phyloP scores from a whole-genome alignment of 2,797 vertebrate species.

The Rhinichthys osculus region DNA sequence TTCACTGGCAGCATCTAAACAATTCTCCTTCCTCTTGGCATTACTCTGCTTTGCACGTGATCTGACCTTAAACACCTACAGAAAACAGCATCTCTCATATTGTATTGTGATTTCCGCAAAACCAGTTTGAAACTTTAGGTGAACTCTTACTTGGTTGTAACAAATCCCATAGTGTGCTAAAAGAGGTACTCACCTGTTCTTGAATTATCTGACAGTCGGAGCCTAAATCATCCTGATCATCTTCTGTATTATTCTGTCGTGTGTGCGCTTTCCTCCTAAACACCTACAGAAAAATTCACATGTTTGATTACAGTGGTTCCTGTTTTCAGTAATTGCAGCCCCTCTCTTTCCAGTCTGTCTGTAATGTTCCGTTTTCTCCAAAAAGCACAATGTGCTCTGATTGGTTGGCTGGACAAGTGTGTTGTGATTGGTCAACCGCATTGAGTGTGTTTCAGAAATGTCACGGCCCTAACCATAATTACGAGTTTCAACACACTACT shows the following conservation, averaged over 20 bases:
- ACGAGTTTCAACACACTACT: neutral
- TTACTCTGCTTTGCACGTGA: slow-evolving; percentile 1
- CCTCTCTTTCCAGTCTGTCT: neutral
- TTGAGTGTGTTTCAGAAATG: neutral
- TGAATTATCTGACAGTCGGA: neutral
- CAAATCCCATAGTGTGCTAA: neutral
- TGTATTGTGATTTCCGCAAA: neutral
- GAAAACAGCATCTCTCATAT: neutral
- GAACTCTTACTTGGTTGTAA: neutral
- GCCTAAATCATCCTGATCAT: slow-evolving; percentile 16
- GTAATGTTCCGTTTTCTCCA: neutral
- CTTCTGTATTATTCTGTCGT: slow-evolving; percentile 1
- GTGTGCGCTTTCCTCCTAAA: slow-evolving; percentile 10
- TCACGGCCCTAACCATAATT: neutral
- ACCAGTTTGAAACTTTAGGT: neutral
- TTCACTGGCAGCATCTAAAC: neutral
- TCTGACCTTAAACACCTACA: slow-evolving; percentile 36
- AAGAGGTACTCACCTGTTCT: slow-evolving; percentile 8
- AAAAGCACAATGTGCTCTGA: neutral
- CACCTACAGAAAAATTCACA: slow-evolving; percentile 20
- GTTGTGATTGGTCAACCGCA: neutral
- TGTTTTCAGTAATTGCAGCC: neutral
- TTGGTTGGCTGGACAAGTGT: neutral
- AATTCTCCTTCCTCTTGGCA: neutral
- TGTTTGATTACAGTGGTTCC: neutral